A percentile compares a stretch with the other conserved stretches of the same genome.
Conservation (phyloP, 1,140 invertebrate species). For the Drosophila burlai region DNA sequence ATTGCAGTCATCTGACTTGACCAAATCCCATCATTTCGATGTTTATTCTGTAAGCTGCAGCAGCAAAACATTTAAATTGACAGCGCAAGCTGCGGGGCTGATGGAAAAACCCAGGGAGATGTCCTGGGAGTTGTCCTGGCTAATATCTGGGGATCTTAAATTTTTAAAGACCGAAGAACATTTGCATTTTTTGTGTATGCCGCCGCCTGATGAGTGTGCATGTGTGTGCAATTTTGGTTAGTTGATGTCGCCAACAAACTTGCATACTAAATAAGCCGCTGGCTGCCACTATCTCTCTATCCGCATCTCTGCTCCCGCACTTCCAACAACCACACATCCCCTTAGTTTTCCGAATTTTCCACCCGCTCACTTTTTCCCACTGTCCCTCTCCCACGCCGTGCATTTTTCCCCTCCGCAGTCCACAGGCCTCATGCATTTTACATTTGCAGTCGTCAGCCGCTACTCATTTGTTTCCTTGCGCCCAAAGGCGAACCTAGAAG, state of each 20-base stretch:
- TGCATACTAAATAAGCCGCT: conserved; percentile 80
- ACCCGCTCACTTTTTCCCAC: neutral
- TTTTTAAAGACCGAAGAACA: conserved; percentile 25
- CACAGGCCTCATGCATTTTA: conserved; percentile 65
- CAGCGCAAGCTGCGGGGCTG: conserved; percentile 19
- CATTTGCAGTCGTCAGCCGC: conserved; percentile 72
- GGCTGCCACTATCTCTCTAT: conserved; percentile 53
- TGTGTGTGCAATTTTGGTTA: conserved; percentile 62
- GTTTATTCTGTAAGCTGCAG: conserved; percentile 48
- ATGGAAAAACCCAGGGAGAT: neutral
- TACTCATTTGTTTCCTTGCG: conserved; percentile 79
- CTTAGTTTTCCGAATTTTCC: neutral
- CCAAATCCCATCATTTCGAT: conserved; percentile 53
- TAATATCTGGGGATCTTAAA: conserved; percentile 23
- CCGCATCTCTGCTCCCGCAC: conserved; percentile 7
- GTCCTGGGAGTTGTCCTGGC: neutral
- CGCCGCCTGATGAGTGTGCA: conserved; percentile 19
- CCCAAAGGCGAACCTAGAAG: conserved; percentile 55
- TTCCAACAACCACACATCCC: neutral
- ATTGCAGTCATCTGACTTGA: conserved; percentile 51
- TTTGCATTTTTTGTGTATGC: conserved; percentile 21
- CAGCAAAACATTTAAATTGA: conserved; percentile 45
- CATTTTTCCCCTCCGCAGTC: neutral
- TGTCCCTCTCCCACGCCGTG: too few species aligned
- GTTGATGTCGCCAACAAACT: conserved; percentile 74